Conservation (phyloP, 2,888 invertebrate species). For the Hydroisotoma schaefferi region DNA sequence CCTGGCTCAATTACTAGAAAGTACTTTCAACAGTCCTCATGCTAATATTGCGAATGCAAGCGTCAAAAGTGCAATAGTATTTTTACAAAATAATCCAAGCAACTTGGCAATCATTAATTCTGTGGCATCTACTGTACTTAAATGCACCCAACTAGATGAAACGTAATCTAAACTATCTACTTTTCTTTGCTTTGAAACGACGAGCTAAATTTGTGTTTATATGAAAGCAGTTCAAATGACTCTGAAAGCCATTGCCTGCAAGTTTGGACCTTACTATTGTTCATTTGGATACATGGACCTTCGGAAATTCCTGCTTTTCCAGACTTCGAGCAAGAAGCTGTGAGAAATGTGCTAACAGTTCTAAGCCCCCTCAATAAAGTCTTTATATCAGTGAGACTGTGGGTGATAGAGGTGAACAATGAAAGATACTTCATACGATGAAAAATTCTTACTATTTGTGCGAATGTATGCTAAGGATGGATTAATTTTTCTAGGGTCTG, state of each 20-base stretch:
- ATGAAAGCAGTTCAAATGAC: constrained; percentile 28
- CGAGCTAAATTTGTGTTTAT: not conserved
- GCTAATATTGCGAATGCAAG: constrained; percentile 39
- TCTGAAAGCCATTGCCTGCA: constrained; percentile 41
- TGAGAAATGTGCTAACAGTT: constrained; percentile 45
- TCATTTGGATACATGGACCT: constrained; percentile 45
- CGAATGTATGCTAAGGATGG: not conserved
- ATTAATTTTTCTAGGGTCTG: constrained; percentile 32
- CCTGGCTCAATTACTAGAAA: constrained; percentile 41
- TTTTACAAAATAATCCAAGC: constrained; percentile 42
- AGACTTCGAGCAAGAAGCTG: constrained; percentile 45
- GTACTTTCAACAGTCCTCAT: constrained; percentile 26
- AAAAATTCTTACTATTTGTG: not conserved
- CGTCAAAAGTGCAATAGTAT: constrained; percentile 38
- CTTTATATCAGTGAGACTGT: constrained; percentile 42
- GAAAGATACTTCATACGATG: too few species aligned
- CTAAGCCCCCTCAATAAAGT: constrained; percentile 47
- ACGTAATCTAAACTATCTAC: constrained; percentile 28
- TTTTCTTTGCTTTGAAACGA: too few species aligned
- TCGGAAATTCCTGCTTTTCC: constrained; percentile 32
- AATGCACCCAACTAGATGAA: constrained; percentile 43
- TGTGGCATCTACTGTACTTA: constrained; percentile 38
- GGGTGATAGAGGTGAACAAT: constrained; percentile 43
- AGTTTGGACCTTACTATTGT: constrained; percentile 43
- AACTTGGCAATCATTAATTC: constrained; percentile 30